Base-by-base conservation (phyloP, 2,888 invertebrate genomes). In the Onthophagus sagittarius region DNA sequence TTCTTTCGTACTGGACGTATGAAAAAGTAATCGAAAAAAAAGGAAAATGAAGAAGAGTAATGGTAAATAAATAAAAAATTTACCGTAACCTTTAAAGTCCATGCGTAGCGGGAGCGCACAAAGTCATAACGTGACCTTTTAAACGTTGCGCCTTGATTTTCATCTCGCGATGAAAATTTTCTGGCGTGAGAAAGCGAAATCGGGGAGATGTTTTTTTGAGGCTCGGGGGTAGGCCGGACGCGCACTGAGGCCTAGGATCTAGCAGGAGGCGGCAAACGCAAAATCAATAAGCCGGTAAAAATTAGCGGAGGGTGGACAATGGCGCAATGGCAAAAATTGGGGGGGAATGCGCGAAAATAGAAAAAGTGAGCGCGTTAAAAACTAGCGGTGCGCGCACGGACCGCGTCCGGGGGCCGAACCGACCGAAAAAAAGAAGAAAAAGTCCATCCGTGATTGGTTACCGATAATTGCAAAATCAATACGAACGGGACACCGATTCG, bases 391-490 rank as follows among this genome's bases (percentile, higher is more conserved):
- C 73, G 76, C 76, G 75, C 74, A 75, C 76, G 76, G 76, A 75
- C 76, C 80, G 82, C 82, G 82, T 82, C 71, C 63, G 69, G 69
- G 69, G 69, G 69, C 72, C 69, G 67, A 73, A 82, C 78, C 77
- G 76, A 75, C 76, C 77, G 39, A 67, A 80, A 78, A 81, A 81
- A 80, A 81, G 81, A 83, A 84, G 81, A 82, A 85, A 84, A 84
- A 83, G 84, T 82, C 84, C 83, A 85, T 82, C 83, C 83, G 84
- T 84, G 85, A 86, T 86, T 86, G 85, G 85, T 85, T 85, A 82
- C 82, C 85, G 82, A 86, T 86, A 85, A 86, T 86, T 86, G 85
- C 84, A 85, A 86, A 85, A 85, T 85, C 85, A 85, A 86, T 86
- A 85, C 84, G 80, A 23, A 67, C 15, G 4, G 13, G 33, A 1